Conservation (phyloP, 2,797 vertebrate species). For the Hirundo rustica region DNA sequence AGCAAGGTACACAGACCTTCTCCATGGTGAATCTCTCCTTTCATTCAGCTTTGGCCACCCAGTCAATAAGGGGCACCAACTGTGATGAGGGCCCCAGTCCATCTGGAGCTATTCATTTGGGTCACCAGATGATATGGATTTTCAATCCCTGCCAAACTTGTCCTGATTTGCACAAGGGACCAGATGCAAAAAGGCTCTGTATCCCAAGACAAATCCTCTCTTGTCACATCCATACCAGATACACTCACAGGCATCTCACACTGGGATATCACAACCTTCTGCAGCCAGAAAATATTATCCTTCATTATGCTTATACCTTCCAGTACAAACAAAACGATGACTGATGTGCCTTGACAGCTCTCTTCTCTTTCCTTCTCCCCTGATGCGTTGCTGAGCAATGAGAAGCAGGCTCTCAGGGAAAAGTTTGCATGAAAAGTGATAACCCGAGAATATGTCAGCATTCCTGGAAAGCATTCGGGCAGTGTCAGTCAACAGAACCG, state of each 20-base stretch:
- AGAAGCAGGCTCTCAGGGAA: background rate
- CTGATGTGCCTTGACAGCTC: conserved; percentile 59
- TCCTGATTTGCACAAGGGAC: conserved; percentile 37
- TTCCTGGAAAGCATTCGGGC: conserved; percentile 42
- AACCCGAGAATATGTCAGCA: conserved; percentile 57
- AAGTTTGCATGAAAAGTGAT: conserved; percentile 51
- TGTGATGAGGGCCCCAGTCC: conserved; percentile 56
- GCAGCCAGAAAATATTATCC: conserved; percentile 47
- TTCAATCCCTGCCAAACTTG: conserved; percentile 59
- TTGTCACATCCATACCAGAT: conserved; percentile 19
- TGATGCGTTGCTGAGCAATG: background rate
- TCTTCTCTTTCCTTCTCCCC: conserved; percentile 33
- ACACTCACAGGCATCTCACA: conserved; percentile 10
- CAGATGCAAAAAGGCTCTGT: conserved; percentile 35
- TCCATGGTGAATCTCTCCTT: background rate
- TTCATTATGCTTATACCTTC: conserved; percentile 50
- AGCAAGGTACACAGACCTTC: conserved; percentile 6
- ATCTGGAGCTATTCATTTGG: conserved; percentile 64
- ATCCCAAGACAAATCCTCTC: conserved; percentile 48
- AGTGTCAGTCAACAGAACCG: conserved; percentile 40
- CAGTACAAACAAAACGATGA: conserved; percentile 25
- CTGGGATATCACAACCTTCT: conserved; percentile 22
- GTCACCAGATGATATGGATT: conserved; percentile 58
- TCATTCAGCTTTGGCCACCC: conserved; percentile 9
- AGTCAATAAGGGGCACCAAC: conserved; percentile 43